These are phyloP conservation scores for Oreochromis grahami DNA, from an alignment of 2,797 vertebrate genomes.

Conservation along the genomic window DNA sequence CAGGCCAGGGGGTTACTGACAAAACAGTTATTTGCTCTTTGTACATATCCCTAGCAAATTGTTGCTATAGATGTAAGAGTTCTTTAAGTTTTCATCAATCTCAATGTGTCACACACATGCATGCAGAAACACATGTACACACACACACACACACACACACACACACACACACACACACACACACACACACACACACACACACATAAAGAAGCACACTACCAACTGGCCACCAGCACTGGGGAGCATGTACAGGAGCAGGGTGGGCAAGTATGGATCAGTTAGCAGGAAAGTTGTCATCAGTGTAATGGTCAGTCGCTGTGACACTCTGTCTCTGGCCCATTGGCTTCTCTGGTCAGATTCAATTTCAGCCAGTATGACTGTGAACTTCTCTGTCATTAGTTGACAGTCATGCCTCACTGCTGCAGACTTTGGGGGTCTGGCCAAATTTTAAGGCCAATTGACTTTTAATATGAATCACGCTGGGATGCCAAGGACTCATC, in stretches of 20 bases:
- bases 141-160: background rate
- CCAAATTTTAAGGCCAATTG: conserved; percentile 82
- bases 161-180: no score
- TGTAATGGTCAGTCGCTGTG: conserved; percentile 71
- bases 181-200: no score
- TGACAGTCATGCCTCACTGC: conserved; percentile 55
- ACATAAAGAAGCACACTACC: background rate
- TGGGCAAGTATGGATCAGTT: background rate
- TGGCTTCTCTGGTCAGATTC: conserved; percentile 77
- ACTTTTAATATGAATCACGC: conserved; percentile 82
- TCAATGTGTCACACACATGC: background rate
- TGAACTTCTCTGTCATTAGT: conserved; percentile 64
- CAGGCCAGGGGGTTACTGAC: conserved; percentile 32
- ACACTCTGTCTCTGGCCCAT: conserved; percentile 70
- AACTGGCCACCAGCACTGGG: background rate
- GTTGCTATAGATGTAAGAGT: background rate
- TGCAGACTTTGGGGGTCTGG: conserved; percentile 73
- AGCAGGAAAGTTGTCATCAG: conserved; percentile 54
- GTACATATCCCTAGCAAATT: background rate
- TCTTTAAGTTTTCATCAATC: background rate
- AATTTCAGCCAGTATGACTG: conserved; percentile 72
- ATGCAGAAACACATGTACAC: background rate
- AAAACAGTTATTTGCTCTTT: background rate
- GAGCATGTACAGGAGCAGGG: background rate
- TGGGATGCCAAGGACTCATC: conserved; percentile 73